A percentile compares a stretch with the other conserved stretches of the same genome.
Conservation (phyloP, 2,888 invertebrate species). For the Polia nebulosa region DNA sequence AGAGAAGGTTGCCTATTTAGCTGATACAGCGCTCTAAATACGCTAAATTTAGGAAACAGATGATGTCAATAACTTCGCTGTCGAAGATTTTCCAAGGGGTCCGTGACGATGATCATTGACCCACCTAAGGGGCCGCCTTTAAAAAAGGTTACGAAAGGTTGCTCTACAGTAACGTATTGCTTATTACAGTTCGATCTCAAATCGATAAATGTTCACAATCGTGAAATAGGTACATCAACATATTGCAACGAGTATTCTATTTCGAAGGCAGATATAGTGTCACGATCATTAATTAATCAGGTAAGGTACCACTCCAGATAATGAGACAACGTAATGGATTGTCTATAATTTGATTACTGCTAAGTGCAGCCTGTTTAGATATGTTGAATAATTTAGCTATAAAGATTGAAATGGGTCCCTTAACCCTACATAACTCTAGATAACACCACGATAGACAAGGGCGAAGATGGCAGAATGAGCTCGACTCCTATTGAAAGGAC, state of each 20-base stretch:
- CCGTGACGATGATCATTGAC: no score
- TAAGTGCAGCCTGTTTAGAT: background rate
- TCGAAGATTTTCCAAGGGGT: no score
- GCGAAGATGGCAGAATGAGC: background rate
- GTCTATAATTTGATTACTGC: constrained; percentile 13
- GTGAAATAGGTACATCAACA: no score
- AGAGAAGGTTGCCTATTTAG: no score
- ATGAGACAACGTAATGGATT: background rate
- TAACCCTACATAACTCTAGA: background rate
- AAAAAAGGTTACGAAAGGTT: constrained; percentile 18
- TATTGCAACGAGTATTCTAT: no score
- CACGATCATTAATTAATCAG: background rate
- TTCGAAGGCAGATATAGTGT: no score
- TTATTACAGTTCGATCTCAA: background rate
- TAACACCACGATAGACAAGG: background rate
- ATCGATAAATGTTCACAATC: background rate
- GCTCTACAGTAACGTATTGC: no score
- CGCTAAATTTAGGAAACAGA: no score
- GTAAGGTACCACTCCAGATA: background rate
- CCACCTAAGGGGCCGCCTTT: no score
- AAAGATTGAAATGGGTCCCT: background rate
- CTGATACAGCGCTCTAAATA: no score
- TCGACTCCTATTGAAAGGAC: background rate
- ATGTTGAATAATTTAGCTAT: background rate
- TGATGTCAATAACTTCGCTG: no score